Conservation (phyloP, 1,140 invertebrate species). For the Brachionus rotundiformis region DNA sequence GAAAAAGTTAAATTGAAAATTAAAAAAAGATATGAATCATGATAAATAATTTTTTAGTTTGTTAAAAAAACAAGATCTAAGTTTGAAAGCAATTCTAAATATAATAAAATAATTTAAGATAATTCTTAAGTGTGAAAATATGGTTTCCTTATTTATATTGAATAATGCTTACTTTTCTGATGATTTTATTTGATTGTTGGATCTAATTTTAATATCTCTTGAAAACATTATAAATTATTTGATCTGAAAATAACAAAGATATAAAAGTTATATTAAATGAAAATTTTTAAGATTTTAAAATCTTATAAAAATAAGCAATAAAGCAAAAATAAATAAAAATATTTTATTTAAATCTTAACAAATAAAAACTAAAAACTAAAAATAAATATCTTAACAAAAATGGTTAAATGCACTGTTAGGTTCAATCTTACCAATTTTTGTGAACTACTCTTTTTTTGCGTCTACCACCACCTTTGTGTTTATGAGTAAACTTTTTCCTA, state of each 20-base stretch:
- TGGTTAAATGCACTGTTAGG: too few relatives aligned
- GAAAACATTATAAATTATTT: not conserved
- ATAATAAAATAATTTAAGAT: too few relatives aligned
- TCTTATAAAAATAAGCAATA: not conserved
- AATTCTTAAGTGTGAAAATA: too few relatives aligned
- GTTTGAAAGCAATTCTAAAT: too few relatives aligned
- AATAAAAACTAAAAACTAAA: too few relatives aligned
- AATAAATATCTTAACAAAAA: too few relatives aligned
- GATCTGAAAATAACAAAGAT: not conserved
- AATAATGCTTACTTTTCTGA: slow-evolving; percentile 35
- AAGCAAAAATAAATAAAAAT: not conserved
- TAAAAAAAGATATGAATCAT: too few relatives aligned
- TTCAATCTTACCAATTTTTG: not conserved
- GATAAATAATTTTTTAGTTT: too few relatives aligned
- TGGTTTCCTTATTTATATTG: too few relatives aligned
- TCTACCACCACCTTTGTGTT: not conserved
- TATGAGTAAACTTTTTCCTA: not conserved
- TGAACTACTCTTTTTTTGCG: not conserved
- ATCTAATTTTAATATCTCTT: slow-evolving; percentile 38
- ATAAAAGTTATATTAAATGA: not conserved
- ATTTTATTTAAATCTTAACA: too few relatives aligned
- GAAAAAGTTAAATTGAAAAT: too few relatives aligned
- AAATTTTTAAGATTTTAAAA: slow-evolving; percentile 3
- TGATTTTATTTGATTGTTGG: slow-evolving; percentile 45
- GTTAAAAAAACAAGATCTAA: too few relatives aligned